These are phyloP conservation scores for Oceanodroma leucorhoa DNA, from an alignment of 2,797 vertebrate genomes.

Conservation along the genomic window DNA sequence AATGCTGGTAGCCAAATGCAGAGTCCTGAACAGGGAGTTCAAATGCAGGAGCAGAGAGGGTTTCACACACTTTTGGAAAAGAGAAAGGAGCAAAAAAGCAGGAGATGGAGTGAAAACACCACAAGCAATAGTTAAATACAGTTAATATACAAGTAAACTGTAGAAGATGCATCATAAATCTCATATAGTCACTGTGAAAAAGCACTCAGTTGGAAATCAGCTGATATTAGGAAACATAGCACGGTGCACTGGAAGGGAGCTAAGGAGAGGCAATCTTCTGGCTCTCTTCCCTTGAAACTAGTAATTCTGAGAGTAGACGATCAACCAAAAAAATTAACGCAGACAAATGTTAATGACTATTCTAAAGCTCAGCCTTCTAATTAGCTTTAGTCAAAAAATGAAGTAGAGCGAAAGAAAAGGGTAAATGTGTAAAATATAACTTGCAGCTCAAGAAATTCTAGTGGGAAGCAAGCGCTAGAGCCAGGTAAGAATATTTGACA, in stretches of 20 bases:
- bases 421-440: background rate
- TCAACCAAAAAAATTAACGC: too few species aligned
- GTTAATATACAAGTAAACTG: background rate
- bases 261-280: background rate
- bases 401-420: background rate
- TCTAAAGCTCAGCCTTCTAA: too few species aligned
- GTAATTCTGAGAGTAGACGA: too few species aligned
- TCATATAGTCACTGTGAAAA: background rate
- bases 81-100: background rate
- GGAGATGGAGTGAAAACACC: background rate
- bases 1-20: background rate
- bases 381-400: background rate
- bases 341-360: too few species aligned
- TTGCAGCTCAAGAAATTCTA: background rate
- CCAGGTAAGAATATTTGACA: background rate
- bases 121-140: background rate
- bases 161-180: background rate
- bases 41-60: background rate
- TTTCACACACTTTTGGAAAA: background rate
- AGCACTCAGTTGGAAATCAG: background rate
- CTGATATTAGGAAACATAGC: background rate
- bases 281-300: background rate
- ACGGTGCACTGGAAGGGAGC: fast-evolving
- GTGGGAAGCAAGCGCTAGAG: background rate
- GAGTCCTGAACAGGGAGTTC: background rate